Evolutionary conservation across 2,113 vertebrate species (phyloP), one percentile per base, ranked within the genome.

Genomic region (Haemorhous mexicanus): DNA sequence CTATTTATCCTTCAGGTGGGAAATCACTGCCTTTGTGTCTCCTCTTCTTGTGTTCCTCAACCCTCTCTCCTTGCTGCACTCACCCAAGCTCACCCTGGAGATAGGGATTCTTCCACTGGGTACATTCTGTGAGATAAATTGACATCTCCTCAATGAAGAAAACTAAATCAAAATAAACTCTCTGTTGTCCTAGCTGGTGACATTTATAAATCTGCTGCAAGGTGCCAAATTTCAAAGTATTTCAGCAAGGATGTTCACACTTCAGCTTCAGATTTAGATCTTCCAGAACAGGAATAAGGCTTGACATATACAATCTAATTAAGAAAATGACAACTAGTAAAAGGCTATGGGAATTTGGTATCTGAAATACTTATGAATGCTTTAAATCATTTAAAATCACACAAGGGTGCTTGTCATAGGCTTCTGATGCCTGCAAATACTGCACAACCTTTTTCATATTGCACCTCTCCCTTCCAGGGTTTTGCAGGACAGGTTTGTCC

Each of bases 291-390:
- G 87, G 94, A 90, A 76, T 77, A 76, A 90, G 21, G 59, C 27
- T 46, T 94, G 75, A 83, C 84, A 89, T 83, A 91, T 92, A 84
- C 86, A 74, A 81, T 55, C 63, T 90, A 94, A 96, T 94, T 88
- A 90, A 86, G 75, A 94, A 91, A 94, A 95, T 75, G 59, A 70
- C 55, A 68, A 16, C 88, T 76, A 62, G 81, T 93, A 47, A 94
- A 93, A 94, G 50, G 32, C 39, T n/a, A 44, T 46, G 20, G 64
- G 75, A 88, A 67, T 92, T 80, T 83, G 43, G 43, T 67, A 69
- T 44, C 78, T 85, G 78, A 26, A 83, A 67, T 67, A 61, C 32
- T 85, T 85, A 27, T 1, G 30, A 16, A 28, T 24, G n/a, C 23
- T 91, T 72, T 78, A 91, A 90, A 88, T 74, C 15, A 43, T 35